Conservation (phyloP, 2,797 vertebrate genomes). For the Eleutherodactylus coqui region DNA sequence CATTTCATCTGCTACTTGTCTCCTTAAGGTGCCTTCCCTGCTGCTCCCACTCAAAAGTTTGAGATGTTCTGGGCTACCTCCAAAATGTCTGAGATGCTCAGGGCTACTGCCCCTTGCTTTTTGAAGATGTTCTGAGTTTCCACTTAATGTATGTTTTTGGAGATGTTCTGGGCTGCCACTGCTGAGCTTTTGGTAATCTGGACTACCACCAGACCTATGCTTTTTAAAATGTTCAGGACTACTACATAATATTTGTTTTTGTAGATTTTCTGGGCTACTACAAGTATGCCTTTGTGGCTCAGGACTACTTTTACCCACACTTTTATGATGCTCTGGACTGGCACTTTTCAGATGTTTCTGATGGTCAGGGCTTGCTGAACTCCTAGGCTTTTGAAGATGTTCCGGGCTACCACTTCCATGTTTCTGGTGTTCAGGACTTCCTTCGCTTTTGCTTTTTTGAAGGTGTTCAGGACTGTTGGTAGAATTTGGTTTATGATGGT, state of each 20-base stretch:
- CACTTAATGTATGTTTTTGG: slow-evolving; percentile 79
- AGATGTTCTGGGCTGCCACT: slow-evolving; percentile 79
- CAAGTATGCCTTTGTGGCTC: slow-evolving; percentile 82
- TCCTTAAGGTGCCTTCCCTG: slow-evolving; percentile 85
- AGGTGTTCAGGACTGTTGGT: slow-evolving; percentile 83
- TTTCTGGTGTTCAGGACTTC: slow-evolving; percentile 84
- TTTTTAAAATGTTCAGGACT: slow-evolving; percentile 90
- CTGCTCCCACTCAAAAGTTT: slow-evolving; percentile 79
- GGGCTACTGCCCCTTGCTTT: slow-evolving; percentile 88
- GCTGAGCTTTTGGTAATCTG: slow-evolving; percentile 79
- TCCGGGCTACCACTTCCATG: slow-evolving; percentile 88
- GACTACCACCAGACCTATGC: slow-evolving; percentile 81
- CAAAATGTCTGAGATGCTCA: slow-evolving; percentile 85
- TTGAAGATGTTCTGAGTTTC: slow-evolving; percentile 87
- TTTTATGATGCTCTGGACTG: slow-evolving; percentile 86
- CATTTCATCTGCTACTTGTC: slow-evolving; percentile 82
- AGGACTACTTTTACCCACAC: slow-evolving; percentile 76
- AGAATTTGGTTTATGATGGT: slow-evolving; percentile 82
- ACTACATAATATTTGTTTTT: slow-evolving; percentile 80
- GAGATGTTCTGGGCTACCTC: slow-evolving; percentile 80
- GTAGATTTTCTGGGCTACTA: slow-evolving; percentile 80
- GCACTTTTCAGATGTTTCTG: slow-evolving; percentile 81
- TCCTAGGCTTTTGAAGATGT: slow-evolving; percentile 86
- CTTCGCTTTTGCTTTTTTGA: slow-evolving; percentile 76
- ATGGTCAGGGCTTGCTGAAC: slow-evolving; percentile 83